These are phyloP conservation scores for Paratrypauchen microcephalus DNA, from an alignment of 2,797 vertebrate species.

Conservation along the genomic window DNA sequence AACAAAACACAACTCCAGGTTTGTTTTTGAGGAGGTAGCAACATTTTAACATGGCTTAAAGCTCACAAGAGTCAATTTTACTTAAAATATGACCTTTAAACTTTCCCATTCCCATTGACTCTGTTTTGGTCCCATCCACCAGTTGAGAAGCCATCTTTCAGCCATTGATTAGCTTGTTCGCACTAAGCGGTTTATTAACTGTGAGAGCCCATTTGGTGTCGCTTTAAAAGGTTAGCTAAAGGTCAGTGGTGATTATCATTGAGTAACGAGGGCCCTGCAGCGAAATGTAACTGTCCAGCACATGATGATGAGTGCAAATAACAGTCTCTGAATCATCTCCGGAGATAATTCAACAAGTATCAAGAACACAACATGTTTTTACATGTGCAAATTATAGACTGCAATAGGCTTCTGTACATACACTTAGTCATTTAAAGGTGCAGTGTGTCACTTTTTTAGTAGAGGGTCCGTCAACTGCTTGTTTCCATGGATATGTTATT, in stretches of 20 bases:
- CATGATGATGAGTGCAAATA: not conserved
- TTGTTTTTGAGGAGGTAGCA: too few species aligned
- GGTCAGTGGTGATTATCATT: slow-evolving; percentile 5
- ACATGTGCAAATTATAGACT: not conserved
- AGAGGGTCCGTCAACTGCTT: too few species aligned
- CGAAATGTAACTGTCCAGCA: not conserved
- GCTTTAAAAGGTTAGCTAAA: slow-evolving; percentile 9
- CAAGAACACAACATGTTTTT: slow-evolving; percentile 8
- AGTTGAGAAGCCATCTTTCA: not conserved
- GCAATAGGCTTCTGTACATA: not conserved
- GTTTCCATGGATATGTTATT: too few species aligned
- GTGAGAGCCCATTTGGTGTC: not conserved
- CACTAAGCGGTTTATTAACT: slow-evolving; percentile 7
- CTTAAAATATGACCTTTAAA: not conserved
- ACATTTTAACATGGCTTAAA: too few species aligned
- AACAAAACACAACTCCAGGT: too few species aligned
- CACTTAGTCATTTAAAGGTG: slow-evolving; percentile 1
- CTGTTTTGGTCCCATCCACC: not conserved
- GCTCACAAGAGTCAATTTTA: too few species aligned
- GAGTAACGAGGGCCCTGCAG: not conserved
- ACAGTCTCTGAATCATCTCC: not conserved
- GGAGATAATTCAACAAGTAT: not conserved
- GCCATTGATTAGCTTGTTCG: not conserved
- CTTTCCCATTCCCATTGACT: not conserved
- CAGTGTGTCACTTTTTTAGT: too few species aligned